Base-by-base conservation (phyloP, 2,113 vertebrate species). In the Tautogolabrus adspersus region DNA sequence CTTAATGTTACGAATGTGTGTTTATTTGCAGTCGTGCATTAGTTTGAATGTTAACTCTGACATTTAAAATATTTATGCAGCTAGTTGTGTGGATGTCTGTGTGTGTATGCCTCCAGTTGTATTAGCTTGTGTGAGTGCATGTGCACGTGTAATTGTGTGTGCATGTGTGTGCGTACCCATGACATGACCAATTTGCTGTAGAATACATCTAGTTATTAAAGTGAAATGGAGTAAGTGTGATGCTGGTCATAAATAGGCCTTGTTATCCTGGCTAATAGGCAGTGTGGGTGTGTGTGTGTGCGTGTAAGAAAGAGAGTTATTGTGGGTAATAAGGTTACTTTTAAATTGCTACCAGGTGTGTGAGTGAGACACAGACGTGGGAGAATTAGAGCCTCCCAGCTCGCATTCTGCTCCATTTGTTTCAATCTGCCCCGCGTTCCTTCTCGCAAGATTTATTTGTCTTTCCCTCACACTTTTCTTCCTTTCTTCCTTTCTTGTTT, bases 301-400 rank as follows among this genome's bases (percentile, higher is more conserved):
- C 42, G 42, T 42, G 42, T 30, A 52, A 44, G 51, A 55, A 58
- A 57, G 37, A 13, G 70, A 55, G 71, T 79, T 76, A 79, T 75
- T 73, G 70, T 46, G 56, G 38, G 74, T 83, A 84, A 86, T 88
- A 86, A 73, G 63, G 77, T 86, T 83, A 86, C 81, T 78, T 78
- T 78, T 76, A 75, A 86, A 88, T 88, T 88, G 83, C 81, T 86
- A 86, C 81, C 83, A 88, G 87, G 83, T 86, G 84, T 81, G 81
- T 67, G 81, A 79, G 64, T 75, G 77, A 83, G 66, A 67, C 70
- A 38, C 34, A 76, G 81, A 86, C 51, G 18, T 75, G 54, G 71
- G 59, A 81, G 74, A 78, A 81, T 83, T 51, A 54, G 52, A 84
- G 66, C 78, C 69, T 83, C 73, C 61, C 77, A 62, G 49, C 73